Conservation (phyloP, 2,888 invertebrate species). For the Graphium colonna region DNA sequence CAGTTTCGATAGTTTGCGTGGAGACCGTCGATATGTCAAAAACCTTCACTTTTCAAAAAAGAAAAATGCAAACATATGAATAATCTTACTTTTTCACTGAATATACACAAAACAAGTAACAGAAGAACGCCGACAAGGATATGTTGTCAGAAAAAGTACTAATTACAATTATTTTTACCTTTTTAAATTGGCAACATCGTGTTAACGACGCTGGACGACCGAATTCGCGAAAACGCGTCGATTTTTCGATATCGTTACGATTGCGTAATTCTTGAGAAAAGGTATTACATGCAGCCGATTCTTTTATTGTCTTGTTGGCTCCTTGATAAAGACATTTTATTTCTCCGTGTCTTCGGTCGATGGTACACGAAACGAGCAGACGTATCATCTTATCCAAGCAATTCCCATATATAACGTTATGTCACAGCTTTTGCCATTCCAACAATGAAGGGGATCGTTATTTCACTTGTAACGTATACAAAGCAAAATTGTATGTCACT, state of each 20-base stretch:
- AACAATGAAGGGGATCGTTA: conserved; percentile 16
- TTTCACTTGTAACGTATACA: conserved; percentile 18
- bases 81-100: neutral
- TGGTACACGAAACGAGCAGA: conserved; percentile 1
- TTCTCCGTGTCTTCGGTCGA: conserved; percentile 6
- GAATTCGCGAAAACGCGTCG: conserved; percentile 47
- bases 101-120: neutral
- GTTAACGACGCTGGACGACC: conserved; percentile 41
- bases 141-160: conserved; percentile 25
- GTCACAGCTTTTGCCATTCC: conserved; percentile 14
- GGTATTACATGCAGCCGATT: conserved; percentile 19
- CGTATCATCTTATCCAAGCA: conserved; percentile 7
- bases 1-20: too few species aligned
- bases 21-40: too few species aligned
- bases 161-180: conserved; percentile 39
- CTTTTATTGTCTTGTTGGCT: conserved; percentile 22
- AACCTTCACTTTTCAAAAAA: too few species aligned
- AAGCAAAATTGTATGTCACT: conserved; percentile 14
- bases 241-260: conserved; percentile 45
- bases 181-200: conserved; percentile 46
- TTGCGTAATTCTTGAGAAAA: conserved; percentile 47
- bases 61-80: too few species aligned
- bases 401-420: conserved; percentile 17
- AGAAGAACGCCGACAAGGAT: conserved; percentile 8
- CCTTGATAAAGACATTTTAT: conserved; percentile 25